Base-by-base conservation (phyloP, 2,888 invertebrate genomes). In the Ptilodon capucinus region DNA sequence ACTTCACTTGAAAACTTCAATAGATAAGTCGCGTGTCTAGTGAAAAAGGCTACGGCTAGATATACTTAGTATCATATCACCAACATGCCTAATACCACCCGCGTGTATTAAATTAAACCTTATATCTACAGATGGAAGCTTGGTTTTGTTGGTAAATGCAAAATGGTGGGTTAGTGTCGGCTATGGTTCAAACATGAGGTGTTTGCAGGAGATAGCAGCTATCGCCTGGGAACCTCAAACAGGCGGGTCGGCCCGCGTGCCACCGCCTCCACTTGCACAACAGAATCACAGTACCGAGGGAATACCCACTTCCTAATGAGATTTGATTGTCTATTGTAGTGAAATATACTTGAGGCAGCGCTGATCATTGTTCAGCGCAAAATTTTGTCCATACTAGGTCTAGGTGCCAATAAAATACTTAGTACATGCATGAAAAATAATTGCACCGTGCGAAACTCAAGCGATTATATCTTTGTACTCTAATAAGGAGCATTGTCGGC, bases 141-240 rank as follows among this genome's bases (percentile, higher is more conserved):
- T 49, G 40, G 32, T 17, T 25, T 17, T 23, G 25, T n/a, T 40
- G 41, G 61, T 53, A 42, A 23, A 42, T 51, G 14, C 67, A 70
- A 48, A 41, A 51, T 76, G 61, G 64, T 65, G 54, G 57, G 63
- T 58, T 54, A 52, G 48, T 71, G 84, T 84, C 84, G 89, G 86
- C 78, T 75, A 74, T 72, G 85, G 74, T 74, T 86, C 84, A 89
- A 90, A 89, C 86, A 86, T 81, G 79, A 79, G 80, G 83, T 91
- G 90, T 91, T 91, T 90, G 90, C 82, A 60, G 73, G 81, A 90
- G 90, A 91, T 91, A 90, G 82, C 79, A 62, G 79, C 71, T 89
- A 90, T 90, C 89, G 85, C 90, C 88, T 90, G 90, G 84, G 90
- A 90, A 90, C 85, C 65, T 77, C 83, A 90, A 91, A 91, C 85